These are phyloP conservation scores for Plectrocnemia conspersa DNA, from an alignment of 1,140 invertebrate genomes.

Conservation along the genomic window DNA sequence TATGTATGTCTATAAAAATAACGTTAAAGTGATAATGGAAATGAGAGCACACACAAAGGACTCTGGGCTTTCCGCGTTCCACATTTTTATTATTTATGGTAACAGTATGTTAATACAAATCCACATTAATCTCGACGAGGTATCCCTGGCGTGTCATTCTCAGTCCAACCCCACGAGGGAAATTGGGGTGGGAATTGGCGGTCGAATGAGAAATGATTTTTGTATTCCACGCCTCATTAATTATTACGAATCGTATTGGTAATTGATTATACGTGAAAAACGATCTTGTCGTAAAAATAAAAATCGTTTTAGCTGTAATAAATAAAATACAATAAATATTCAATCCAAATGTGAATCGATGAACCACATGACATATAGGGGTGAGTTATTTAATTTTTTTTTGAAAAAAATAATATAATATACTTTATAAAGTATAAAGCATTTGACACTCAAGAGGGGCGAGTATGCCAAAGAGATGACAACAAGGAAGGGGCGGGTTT, in stretches of 20 bases:
- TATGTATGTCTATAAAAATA: no score
- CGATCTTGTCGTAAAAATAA: no score
- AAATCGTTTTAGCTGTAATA: no score
- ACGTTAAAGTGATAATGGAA: no score
- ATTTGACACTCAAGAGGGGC: constrained; percentile 13
- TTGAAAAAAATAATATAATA: no score
- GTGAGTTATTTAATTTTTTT: no score
- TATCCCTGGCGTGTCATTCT: not conserved
- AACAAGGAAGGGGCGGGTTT: constrained; percentile 26
- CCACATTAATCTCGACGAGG: constrained; percentile 7
- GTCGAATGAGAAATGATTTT: constrained; percentile 5
- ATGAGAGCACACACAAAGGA: not conserved
- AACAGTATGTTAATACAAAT: constrained; percentile 18
- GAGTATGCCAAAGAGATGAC: constrained; percentile 10
- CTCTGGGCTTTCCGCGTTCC: not conserved
- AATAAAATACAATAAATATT: no score
- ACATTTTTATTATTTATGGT: constrained; percentile 17
- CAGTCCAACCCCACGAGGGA: not conserved
- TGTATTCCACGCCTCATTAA: constrained; percentile 6
- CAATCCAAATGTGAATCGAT: no score
- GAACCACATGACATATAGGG: no score
- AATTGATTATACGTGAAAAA: no score
- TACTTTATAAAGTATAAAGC: constrained; percentile 12
- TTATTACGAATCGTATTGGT: constrained; percentile 7
- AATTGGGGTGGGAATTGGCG: not conserved